Evolutionary conservation across 2,113 vertebrate species (phyloP).

Genomic region (Colinus virginianus): DNA sequence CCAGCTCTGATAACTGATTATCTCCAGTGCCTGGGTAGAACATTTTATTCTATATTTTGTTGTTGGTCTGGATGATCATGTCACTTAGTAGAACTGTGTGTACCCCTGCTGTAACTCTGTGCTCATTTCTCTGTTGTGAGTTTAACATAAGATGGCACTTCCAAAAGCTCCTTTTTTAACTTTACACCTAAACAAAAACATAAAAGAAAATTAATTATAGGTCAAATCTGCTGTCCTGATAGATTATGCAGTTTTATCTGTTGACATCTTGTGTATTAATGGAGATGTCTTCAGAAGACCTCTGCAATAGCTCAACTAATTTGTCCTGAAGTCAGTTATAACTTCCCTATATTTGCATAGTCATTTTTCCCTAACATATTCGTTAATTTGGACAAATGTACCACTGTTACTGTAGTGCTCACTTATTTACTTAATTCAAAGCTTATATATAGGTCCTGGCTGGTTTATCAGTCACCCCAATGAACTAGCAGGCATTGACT

Average conservation of each 20-base stretch:
- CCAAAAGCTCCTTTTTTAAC: background rate
- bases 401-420: background rate
- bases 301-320: background rate
- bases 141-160: background rate
- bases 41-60: background rate
- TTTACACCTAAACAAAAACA: background rate
- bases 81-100: background rate
- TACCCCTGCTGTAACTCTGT: background rate
- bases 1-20: background rate
- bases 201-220: background rate
- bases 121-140: background rate
- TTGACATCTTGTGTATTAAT: background rate
- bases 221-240: background rate
- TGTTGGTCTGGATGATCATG: background rate
- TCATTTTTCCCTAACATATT: background rate
- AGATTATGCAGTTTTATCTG: background rate
- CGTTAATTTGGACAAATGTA: background rate
- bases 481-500: background rate
- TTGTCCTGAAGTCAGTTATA: background rate
- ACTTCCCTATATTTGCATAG: background rate
- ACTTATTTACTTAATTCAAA: slow-evolving; percentile 15
- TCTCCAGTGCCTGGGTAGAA: background rate
- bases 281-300: background rate
- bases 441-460: background rate
- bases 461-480: slow-evolving; percentile 16